Conservation (phyloP, 2,888 invertebrate species). For the Tolmerus cingulatus region DNA sequence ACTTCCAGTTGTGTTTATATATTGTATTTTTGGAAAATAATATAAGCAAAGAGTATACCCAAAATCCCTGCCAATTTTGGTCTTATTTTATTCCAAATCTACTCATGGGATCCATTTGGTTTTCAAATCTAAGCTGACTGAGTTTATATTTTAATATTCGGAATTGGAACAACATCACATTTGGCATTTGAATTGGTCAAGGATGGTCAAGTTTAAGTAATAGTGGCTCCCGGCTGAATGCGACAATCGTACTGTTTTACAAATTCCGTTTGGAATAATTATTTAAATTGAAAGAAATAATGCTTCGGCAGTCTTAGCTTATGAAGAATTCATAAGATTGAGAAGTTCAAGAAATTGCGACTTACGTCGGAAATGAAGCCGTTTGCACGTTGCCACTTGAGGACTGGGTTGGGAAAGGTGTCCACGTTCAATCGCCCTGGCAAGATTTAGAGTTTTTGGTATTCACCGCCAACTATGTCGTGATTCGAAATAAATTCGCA, state of each 20-base stretch:
- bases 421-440: background rate
- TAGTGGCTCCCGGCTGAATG: background rate
- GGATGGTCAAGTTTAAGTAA: background rate
- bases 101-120: background rate
- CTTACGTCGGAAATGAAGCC: background rate
- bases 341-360: background rate
- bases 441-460: background rate
- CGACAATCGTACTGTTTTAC: background rate
- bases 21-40: too few species aligned
- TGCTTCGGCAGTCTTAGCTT: background rate
- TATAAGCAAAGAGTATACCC: too few species aligned
- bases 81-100: background rate
- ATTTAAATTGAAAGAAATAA: background rate
- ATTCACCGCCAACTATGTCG: background rate
- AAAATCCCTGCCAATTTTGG: background rate
- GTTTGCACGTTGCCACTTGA: background rate
- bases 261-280: background rate
- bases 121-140: background rate
- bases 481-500: background rate
- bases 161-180: background rate
- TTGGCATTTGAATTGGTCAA: background rate
- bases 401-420: background rate
- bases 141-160: background rate
- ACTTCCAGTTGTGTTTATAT: too few species aligned
- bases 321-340: background rate